Conservation (phyloP, 2,797 vertebrate genomes). For the Chelon auratus region DNA sequence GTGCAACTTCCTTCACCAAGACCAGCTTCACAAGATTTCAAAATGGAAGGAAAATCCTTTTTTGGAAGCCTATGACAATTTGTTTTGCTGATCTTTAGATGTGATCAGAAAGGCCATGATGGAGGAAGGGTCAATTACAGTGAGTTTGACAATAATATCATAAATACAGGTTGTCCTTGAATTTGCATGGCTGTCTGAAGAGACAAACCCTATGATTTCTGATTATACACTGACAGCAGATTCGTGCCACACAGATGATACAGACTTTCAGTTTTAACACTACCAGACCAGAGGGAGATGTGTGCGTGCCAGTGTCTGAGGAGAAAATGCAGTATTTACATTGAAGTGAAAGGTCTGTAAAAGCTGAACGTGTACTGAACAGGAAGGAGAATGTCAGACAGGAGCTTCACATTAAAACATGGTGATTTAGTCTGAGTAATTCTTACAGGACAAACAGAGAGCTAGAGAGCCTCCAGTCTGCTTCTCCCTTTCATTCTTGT, state of each 20-base stretch:
- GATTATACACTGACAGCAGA: conserved; percentile 12
- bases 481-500: conserved; percentile 24
- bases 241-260: conserved; percentile 37
- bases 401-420: conserved; percentile 48
- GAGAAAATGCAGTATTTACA: conserved; percentile 60
- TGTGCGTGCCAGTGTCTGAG: conserved; percentile 16
- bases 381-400: background rate
- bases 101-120: conserved; percentile 10
- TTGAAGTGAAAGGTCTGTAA: conserved; percentile 41
- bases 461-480: conserved; percentile 28
- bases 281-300: conserved; percentile 9
- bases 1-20: conserved; percentile 12
- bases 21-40: conserved; percentile 16
- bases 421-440: conserved; percentile 37
- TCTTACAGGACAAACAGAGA: conserved; percentile 31
- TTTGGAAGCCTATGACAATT: background rate
- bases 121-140: background rate
- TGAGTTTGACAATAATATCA: background rate
- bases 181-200: conserved; percentile 27
- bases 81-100: background rate
- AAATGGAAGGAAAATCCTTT: background rate
- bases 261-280: conserved; percentile 21
- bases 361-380: background rate
- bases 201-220: conserved; percentile 18
- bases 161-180: conserved; percentile 1